These are phyloP conservation scores for Drosophila guanche DNA, from an alignment of 1,140 invertebrate species.

Conservation along the genomic window DNA sequence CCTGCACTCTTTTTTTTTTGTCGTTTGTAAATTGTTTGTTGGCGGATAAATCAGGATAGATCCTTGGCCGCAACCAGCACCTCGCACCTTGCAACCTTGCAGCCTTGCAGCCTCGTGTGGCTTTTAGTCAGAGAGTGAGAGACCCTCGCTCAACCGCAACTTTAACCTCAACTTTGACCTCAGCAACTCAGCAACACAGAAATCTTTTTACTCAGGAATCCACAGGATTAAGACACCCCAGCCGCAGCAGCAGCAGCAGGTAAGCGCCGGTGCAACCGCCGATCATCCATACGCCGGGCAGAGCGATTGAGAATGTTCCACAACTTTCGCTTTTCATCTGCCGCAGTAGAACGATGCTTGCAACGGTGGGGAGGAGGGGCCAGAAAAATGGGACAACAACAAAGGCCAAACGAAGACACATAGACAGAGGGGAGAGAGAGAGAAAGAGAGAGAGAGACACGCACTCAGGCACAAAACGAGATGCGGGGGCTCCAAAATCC, in stretches of 20 bases:
- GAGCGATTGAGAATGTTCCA: not conserved
- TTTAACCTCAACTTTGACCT: no score
- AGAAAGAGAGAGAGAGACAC: conserved; percentile 2
- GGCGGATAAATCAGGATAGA: no score
- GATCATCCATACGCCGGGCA: no score
- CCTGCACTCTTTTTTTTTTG: not conserved
- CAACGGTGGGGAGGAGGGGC: no score
- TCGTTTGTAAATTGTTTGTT: not conserved
- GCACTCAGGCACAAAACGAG: conserved; percentile 38
- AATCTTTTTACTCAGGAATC: conserved; percentile 18
- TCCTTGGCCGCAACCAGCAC: not conserved
- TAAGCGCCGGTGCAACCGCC: conserved; percentile 12
- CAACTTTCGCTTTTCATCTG: conserved; percentile 17
- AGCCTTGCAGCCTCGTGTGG: no score
- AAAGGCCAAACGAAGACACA: conserved; percentile 36
- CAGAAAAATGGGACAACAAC: conserved; percentile 40
- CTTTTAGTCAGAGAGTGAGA: no score
- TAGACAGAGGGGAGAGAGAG: conserved; percentile 8
- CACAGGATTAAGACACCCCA: no score
- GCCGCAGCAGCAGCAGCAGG: conserved; percentile 7
- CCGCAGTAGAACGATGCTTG: no score
- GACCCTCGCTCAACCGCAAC: conserved; percentile 7
- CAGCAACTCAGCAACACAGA: conserved; percentile 4
- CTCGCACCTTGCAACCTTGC: not conserved
- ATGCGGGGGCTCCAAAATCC: conserved; percentile 3